phyloP scores from a whole-genome alignment of 2,888 invertebrate species.

The Oasisia sp. region DNA sequence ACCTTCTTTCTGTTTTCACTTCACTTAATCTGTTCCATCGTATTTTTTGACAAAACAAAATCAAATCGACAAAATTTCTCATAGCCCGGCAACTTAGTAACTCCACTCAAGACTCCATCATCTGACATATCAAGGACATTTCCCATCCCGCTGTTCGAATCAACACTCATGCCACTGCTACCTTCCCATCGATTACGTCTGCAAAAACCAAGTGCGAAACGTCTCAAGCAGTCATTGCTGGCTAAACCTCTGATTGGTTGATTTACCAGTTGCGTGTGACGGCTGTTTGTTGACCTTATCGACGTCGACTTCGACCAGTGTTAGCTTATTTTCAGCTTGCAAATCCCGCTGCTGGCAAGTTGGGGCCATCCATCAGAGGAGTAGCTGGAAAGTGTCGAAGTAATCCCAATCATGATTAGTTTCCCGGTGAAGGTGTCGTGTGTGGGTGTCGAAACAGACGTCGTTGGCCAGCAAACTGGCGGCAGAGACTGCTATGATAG shows the following conservation, averaged over 20 bases:
- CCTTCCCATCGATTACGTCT: background rate
- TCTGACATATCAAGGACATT: background rate
- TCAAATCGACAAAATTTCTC: background rate
- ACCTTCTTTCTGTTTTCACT: too few relatives aligned
- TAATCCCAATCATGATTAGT: background rate
- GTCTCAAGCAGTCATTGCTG: background rate
- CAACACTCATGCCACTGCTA: background rate
- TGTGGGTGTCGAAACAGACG: background rate
- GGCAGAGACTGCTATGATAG: background rate
- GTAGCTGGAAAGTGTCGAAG: background rate
- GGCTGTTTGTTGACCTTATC: background rate
- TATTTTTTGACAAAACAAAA: too few relatives aligned
- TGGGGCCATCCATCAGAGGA: background rate
- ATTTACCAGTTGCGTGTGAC: background rate
- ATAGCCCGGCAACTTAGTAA: background rate
- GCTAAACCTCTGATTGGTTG: background rate
- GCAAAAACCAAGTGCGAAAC: background rate
- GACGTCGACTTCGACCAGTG: background rate
- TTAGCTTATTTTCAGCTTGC: constrained; percentile 4
- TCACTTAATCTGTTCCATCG: too few relatives aligned
- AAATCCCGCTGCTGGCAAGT: background rate
- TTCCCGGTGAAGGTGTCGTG: background rate
- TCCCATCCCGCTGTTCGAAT: background rate
- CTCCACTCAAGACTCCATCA: background rate
- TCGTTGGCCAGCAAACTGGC: background rate